Base-by-base conservation (phyloP, 2,797 vertebrate species). In the Anabas testudineus region DNA sequence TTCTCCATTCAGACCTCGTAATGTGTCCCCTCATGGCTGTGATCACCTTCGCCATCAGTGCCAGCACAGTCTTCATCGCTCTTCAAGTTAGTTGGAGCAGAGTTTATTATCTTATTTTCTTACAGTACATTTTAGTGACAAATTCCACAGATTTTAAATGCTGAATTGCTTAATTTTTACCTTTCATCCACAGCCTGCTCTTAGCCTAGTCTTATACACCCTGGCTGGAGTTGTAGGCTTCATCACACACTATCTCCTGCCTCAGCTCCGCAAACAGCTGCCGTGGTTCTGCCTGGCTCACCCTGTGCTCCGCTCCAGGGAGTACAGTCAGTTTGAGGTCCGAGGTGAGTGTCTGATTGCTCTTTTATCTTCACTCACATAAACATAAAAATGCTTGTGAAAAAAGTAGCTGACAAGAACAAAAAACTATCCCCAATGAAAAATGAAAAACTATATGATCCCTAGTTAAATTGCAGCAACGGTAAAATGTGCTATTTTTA, bases 271-370 rank as follows among this genome's bases (percentile, higher is more conserved):
- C 69, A 97, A 97, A 67, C 96, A 97, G 89, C 94, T 97, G 70
- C 96, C 96, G 1, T 97, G 96, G 96, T 97, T 96, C 91, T 97
- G 96, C 86, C 90, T 97, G 83, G 95, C 96, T 3, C 96, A 97
- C 82, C 96, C 96, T 0, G 94, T 97, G 75, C 94, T 97, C 58
- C 96, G 96, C 74, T 96, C 96, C 0, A 93, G 91, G 61, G 96
- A 97, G 88, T 97, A 97, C 87, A 97, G 95, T 89, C 96, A 97
- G 93, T 97, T 97, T 0, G 96, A 97, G 88, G 96, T 97, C 73
- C 94, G 96, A 56, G 95, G 96, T 97, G 83, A 95, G 95, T 87
- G 71, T 62, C 57, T 37, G 14, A 55, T 39, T 54, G 18, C 15
- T 62, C 28, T 37, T 64, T 56, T 32, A 37, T 62, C 14, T 45